Base-by-base conservation (phyloP, 2,797 vertebrate species). In the Xiphophorus birchmanni region DNA sequence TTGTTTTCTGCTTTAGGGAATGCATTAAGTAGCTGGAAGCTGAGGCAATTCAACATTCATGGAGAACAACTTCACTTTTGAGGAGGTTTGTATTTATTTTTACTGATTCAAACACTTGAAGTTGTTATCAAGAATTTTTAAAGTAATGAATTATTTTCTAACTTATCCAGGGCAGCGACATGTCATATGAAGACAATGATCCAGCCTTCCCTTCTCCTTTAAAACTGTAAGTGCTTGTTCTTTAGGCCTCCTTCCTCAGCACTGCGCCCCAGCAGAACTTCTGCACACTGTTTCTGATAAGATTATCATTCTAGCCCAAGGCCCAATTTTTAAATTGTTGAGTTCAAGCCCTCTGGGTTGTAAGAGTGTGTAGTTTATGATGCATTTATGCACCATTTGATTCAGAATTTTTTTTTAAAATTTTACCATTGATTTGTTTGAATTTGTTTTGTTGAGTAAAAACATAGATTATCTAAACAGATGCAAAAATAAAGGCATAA, bases 111-210 rank as follows among this genome's bases (percentile, higher is more conserved):
- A 7, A 23, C 26, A 54, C 15, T 12, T 26, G 0, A 35, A 9
- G 32, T 26, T 21, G 10, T 12, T 42, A 23, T 5, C 65, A 10
- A 42, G 35, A 9, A 11, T 40, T 72, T 81, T 15, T 10, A 9
- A 26, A 5, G 65, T n/a, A 35, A 40, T 37, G 26, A 37, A 77
- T 77, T 80, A 6, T 73, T 79, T 56, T 76, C 74, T 8, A n/a
- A 76, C 79, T 87, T 54, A 11, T 89, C 11, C 17, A 96, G 96
- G 95, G 89, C 87, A 94, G 93, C 89, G 93, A 94, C 56, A 82
- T 93, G 93, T 96, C 94, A 45, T 95, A 89, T 86, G 95, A 95
- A 83, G 94, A 94, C 81, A 93, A 87, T 72, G 90, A 94, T 21
- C 89, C 87, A 6, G 86, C 87, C 74, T 85, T 93, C 78, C 92